Base-by-base conservation (phyloP, 2,797 vertebrate species). In the Onychomys arenicola region DNA sequence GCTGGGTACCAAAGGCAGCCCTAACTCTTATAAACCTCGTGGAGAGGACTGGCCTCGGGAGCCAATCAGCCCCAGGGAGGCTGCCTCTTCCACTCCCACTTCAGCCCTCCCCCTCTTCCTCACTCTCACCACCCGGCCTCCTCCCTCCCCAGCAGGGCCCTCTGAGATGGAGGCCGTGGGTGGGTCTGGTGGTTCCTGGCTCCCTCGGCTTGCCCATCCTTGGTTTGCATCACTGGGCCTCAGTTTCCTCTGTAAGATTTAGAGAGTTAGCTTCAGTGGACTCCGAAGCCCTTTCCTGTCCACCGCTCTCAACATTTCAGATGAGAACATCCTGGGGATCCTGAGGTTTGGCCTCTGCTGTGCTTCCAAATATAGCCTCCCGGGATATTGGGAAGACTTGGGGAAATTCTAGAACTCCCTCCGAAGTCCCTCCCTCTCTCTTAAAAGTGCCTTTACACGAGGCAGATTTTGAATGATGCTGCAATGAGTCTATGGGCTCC, bases 1-100 rank as follows among this genome's bases (percentile, higher is more conserved):
- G 93, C 65, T 59, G 93, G 86, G 78, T 73, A 55, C 91, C 84
- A 40, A 1, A 14, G n/a, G 85, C 92, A 40, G 78, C 95, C 94
- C 92, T 95, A 87, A 90, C 77, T 96, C 98, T 98, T 98, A 98
- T 98, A 97, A 97, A 93, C 92, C 97, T 93, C 93, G 9, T 37
- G 29, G 84, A 8, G 91, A 86, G 96, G 96, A 94, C 80, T 89
- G 93, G 83, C 37, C 85, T 12, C 19, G 0, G 2, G 97, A 96
- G 93, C 98, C 98, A 98, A 98, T 98, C 98, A 98, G 97, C 94
- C 97, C 96, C 14, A 2, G 95, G 93, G 46, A 81, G 73, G 90
- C 94, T 73, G 91, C 96, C 85, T 75, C 97, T 78, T 93, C 97
- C 85, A 98, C 97, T 95, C 95, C 97, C 97, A 92, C 96, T 84